A percentile compares a stretch with the other conserved stretches of the same genome.
Evolutionary conservation across 1,140 invertebrate species (phyloP).

Genomic region (honey bee (Apis mellifera)): Amel_HAv3.1 CM009935.2:4664001-4664500

Average conservation of each 20-base stretch:
- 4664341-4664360: not conserved
- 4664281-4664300: not conserved
- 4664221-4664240: not conserved
- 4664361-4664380: constrained; percentile 29
- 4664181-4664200: constrained; percentile 33
- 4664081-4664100: too few species aligned
- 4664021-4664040: too few species aligned
- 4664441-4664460: not conserved
- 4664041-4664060: too few species aligned
- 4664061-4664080: too few species aligned
- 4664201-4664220: not conserved
- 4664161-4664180: constrained; percentile 1
- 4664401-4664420: constrained; percentile 33
- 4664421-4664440: not conserved
- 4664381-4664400: constrained; percentile 39
- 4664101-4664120: not conserved
- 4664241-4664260: constrained; percentile 15
- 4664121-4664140: not conserved
- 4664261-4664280: not conserved
- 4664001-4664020: too few species aligned
- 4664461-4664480: not conserved
- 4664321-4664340: constrained; percentile 2
- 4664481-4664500: not conserved
- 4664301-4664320: constrained; percentile 3
- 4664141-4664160: too few species aligned